A percentile compares a stretch with the other conserved stretches of the same genome.
These are phyloP conservation scores for Scarus forsteni DNA, from an alignment of 2,797 vertebrate genomes.

Conservation along the genomic window DNA sequence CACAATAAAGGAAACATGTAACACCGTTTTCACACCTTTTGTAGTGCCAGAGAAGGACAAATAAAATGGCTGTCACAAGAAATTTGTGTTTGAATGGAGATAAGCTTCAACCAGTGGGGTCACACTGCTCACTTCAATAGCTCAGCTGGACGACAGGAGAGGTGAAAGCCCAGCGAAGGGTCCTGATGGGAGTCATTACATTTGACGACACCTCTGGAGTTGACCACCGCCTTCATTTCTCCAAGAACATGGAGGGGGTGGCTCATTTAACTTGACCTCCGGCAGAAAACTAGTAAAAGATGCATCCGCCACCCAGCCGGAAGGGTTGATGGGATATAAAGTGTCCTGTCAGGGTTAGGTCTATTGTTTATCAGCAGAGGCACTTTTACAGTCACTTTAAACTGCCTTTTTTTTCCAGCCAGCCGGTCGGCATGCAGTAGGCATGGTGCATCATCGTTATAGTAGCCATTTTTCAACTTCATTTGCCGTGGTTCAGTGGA, in stretches of 20 bases:
- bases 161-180: constrained; percentile 46
- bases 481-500: constrained; percentile 75
- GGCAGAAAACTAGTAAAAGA: constrained; percentile 45
- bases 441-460: constrained; percentile 43
- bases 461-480: constrained; percentile 57
- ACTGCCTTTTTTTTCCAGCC: constrained; percentile 17
- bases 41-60: constrained; percentile 29
- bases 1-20: constrained; percentile 31
- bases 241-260: constrained; percentile 6
- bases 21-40: constrained; percentile 48
- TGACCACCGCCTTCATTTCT: constrained; percentile 50
- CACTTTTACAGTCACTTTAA: constrained; percentile 46
- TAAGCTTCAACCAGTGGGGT: constrained; percentile 46
- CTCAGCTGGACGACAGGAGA: constrained; percentile 61
- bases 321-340: constrained; percentile 46
- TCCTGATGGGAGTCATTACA: constrained; percentile 59
- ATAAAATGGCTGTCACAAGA: constrained; percentile 41
- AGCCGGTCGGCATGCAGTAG: constrained; percentile 44
- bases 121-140: constrained; percentile 54
- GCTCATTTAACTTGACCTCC: constrained; percentile 53
- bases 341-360: constrained; percentile 32
- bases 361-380: constrained; percentile 44
- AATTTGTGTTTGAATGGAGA: constrained; percentile 74
- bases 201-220: constrained; percentile 53
- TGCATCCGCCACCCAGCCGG: constrained; percentile 28